phyloP scores from a whole-genome alignment of 2,113 vertebrate genomes.

The Pycnonotus jocosus region DNA sequence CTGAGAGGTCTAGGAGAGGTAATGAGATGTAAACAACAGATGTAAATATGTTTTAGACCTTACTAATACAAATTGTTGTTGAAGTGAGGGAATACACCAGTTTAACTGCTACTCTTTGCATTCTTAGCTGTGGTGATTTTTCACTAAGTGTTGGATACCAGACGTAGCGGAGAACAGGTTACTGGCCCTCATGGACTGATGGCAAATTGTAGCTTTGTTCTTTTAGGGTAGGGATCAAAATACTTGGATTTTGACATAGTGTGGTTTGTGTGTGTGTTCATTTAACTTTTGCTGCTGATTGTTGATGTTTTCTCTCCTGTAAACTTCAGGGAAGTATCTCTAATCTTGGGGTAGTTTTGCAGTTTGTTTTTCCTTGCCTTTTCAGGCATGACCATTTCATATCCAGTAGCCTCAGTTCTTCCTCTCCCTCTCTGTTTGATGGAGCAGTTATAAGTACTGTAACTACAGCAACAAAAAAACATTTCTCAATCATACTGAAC shows the following conservation, averaged over 20 bases:
- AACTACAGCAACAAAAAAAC: constrained; percentile 97
- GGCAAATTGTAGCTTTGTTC: background rate
- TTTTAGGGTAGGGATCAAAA: background rate
- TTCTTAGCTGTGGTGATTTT: background rate
- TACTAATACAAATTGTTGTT: background rate
- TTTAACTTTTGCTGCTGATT: background rate
- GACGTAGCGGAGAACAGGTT: background rate
- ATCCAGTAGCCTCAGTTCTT: constrained; percentile 96
- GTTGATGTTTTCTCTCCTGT: background rate
- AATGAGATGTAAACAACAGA: background rate
- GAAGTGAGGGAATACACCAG: background rate
- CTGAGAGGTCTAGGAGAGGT: background rate
- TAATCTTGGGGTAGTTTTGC: background rate
- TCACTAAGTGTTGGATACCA: background rate
- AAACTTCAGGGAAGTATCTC: background rate
- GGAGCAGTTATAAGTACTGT: constrained; percentile 98
- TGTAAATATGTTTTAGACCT: background rate
- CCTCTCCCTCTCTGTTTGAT: constrained; percentile 93
- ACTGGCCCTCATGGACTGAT: background rate
- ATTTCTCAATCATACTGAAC: constrained; percentile 91
- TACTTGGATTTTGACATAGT: background rate
- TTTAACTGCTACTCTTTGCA: background rate
- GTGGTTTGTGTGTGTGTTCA: background rate
- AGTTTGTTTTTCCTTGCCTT: background rate
- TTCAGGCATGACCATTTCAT: constrained; percentile 96